phyloP scores from a whole-genome alignment of 2,888 invertebrate species.

The Idaea biselata region DNA sequence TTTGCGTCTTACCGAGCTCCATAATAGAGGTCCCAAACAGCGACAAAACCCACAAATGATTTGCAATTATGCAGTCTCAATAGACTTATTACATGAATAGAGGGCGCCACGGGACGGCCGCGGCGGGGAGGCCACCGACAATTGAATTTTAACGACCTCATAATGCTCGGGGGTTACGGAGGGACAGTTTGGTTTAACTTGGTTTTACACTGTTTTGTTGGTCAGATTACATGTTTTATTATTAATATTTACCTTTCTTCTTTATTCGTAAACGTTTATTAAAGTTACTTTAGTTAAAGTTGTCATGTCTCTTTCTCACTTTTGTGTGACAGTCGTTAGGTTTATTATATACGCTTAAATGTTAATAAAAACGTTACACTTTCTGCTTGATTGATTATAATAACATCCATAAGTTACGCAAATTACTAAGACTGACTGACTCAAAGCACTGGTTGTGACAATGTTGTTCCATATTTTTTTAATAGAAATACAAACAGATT shows the following conservation, averaged over 20 bases:
- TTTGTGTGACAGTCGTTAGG: too few species aligned
- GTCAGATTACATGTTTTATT: neutral
- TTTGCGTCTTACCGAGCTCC: conserved; percentile 24
- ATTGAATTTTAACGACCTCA: conserved; percentile 79
- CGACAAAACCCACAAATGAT: conserved; percentile 76
- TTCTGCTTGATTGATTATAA: too few species aligned
- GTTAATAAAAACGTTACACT: too few species aligned
- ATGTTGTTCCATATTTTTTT: too few species aligned
- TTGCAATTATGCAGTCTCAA: conserved; percentile 78
- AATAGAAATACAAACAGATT: too few species aligned
- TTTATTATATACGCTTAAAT: too few species aligned
- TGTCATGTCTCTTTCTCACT: too few species aligned
- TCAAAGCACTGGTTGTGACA: too few species aligned
- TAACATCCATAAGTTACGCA: too few species aligned
- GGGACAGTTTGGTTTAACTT: conserved; percentile 14
- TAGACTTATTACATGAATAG: conserved; percentile 75
- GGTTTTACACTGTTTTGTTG: neutral
- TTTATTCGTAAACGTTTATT: neutral
- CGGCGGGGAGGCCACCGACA: conserved; percentile 66
- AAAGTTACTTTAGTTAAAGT: too few species aligned
- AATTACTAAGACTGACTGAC: too few species aligned
- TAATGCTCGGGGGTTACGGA: conserved; percentile 55
- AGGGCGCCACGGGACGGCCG: conserved; percentile 42
- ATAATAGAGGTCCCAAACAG: conserved; percentile 36
- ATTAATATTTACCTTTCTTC: neutral